Base-by-base conservation (phyloP, 2,797 vertebrate genomes). In the Champsocephalus gunnari region DNA sequence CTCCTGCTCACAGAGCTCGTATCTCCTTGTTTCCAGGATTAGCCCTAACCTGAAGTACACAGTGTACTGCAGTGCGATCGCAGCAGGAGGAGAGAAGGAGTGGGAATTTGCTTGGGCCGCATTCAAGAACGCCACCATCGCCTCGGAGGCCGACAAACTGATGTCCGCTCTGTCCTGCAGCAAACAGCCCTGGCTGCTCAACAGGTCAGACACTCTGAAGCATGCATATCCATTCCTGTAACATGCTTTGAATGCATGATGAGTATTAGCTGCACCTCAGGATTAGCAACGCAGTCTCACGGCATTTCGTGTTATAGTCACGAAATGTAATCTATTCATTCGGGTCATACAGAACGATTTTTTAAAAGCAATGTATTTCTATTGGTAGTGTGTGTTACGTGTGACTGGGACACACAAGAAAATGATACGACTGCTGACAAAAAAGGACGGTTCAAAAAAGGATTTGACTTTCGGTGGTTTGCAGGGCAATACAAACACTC, bases 21-120 rank as follows among this genome's bases (percentile, higher is more conserved):
- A 28, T 10, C 16, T 45, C 8, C 34, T 62, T 65, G 5, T 2
- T 44, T 71, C 9, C 89, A 99, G 97, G 9, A 96, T 99, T 61
- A 75, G 86, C 24, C 72, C 95, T 43, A 97, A 97, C 84, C 82
- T 98, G 91, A 96, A 91, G 81, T 84, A 86, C 1, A 71, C 92
- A 0, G 89, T 98, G 75, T 99, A 99, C 94, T 98, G 97, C 92
- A 95, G 83, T 2, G 96, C 95, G 0, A 94, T 98, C 0, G 89
- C 94, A 38, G 86, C 80, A 0, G 97, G 97, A 0, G 94, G 94
- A 0, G 84, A 74, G 62, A 21, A 59, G 0, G 95, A 96, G 81
- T 99, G 97, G 97, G 0, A 96, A 63, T 98, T 99, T 68, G 90
- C 89, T 55, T 99, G 97, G 97, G 0, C 2, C 0, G 92, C 92